phyloP scores from a whole-genome alignment of 1,140 invertebrate genomes.

The Maconellicoccus hirsutus region DNA sequence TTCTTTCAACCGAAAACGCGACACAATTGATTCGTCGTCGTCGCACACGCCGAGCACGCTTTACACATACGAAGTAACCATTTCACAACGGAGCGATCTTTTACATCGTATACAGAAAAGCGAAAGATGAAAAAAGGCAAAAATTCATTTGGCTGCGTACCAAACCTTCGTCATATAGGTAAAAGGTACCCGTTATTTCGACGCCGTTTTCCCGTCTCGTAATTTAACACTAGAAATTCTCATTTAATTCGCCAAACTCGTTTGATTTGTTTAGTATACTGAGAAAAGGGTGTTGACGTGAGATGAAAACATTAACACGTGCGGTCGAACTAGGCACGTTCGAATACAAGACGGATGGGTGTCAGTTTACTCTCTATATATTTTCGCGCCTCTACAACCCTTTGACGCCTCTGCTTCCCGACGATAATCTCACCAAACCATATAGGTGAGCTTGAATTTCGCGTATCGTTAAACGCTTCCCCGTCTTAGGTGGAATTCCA shows the following conservation, averaged over 20 bases:
- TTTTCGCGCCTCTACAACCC: too few relatives aligned
- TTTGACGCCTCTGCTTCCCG: too few relatives aligned
- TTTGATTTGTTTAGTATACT: neutral
- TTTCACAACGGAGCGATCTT: neutral
- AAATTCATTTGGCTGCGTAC: neutral
- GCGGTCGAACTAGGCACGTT: neutral
- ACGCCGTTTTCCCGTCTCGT: neutral
- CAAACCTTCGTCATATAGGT: neutral
- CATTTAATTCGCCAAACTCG: neutral
- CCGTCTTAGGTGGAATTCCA: too few relatives aligned
- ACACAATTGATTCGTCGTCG: neutral
- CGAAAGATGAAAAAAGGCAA: too few relatives aligned
- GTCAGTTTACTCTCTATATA: neutral
- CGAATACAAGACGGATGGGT: slow-evolving; percentile 1
- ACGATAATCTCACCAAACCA: too few relatives aligned
- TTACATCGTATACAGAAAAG: too few relatives aligned
- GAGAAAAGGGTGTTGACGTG: neutral
- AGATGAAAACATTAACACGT: neutral
- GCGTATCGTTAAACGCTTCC: too few relatives aligned
- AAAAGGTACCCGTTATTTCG: too few relatives aligned
- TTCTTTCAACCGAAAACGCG: neutral
- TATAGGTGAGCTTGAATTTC: too few relatives aligned
- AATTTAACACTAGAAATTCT: neutral
- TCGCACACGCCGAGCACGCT: neutral
- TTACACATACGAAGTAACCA: neutral